Base-by-base conservation (phyloP, 2,888 invertebrate genomes). In the Podabrus alpinus region DNA sequence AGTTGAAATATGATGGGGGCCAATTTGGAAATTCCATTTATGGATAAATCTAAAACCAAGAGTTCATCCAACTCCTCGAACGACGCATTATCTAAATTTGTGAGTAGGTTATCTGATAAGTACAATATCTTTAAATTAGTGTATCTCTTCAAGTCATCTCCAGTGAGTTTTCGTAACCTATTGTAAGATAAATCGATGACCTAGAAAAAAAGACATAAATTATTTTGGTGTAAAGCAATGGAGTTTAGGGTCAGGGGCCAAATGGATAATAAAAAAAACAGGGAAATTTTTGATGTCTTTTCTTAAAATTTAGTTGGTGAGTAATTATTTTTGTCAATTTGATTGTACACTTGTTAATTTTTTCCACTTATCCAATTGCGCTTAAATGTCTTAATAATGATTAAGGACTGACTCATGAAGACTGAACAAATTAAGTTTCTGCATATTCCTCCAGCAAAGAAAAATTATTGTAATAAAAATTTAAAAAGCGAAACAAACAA, bases 41-140 rank as follows among this genome's bases (percentile, higher is more conserved):
- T 64, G 1, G 86, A 84, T 68, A 87, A 77, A 77, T 87, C 87
- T 17, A 87, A 76, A 4, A 83, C 83, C 16, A 80, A 79, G 62
- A 87, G 79, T 62, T 80, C 75, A 16, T 80, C 74, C 72, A 82
- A 74, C 19, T 82, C 85, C n/a, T 79, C 74, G 66, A 87, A 85
- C 0, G 82, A 79, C 15, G 85, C 83, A 7, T 84, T 83, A 17
- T 86, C 83, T 16, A 87, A 81, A 11, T 81, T 80, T 10, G 78
- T 79, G 72, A 87, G 78, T 45, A 84, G 71, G 75, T 87, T 87
- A 64, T 87, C 87, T 15, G 79, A 81, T 82, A 87, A 84, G 82
- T 87, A 87, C 81, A 87, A 73, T 66, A 85, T 82, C 72, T 84
- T 82, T 64, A 86, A 76, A 79, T 81, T 79, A 9, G 79, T 77